Evolutionary conservation across 2,797 vertebrate species (phyloP).

Genomic region (Spinus pinus): DNA sequence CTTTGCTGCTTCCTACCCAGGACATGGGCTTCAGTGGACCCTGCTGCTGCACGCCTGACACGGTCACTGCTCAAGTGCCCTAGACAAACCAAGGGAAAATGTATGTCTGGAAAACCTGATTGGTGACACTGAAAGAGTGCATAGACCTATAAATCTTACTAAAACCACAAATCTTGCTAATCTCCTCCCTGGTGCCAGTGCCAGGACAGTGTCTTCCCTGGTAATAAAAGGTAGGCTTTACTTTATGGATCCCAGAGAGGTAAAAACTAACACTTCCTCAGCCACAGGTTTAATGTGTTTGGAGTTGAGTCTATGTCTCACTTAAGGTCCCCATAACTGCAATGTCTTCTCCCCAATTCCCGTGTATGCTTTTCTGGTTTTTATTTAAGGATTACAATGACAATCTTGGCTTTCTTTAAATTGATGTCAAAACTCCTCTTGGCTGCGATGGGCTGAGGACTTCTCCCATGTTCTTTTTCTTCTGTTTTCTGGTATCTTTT

Average conservation of each 20-base stretch:
- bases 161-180: neutral
- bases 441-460: neutral
- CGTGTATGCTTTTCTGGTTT: neutral
- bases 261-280: neutral
- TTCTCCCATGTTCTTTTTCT: too few relatives aligned
- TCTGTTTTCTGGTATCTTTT: too few relatives aligned
- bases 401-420: neutral
- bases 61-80: neutral
- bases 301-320: neutral
- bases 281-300: neutral
- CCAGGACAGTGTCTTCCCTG: neutral
- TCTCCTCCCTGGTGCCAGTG: neutral
- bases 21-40: accelerated
- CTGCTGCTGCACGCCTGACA: neutral
- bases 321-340: neutral
- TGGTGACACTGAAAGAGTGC: neutral
- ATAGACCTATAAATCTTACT: neutral
- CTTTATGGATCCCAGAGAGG: neutral
- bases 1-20: neutral
- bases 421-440: neutral
- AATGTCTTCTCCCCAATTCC: neutral
- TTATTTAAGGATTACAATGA: neutral
- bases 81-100: neutral
- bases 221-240: neutral
- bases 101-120: neutral